Base-by-base conservation (phyloP, 1,140 invertebrate genomes). In the Drosophila burlai region DNA sequence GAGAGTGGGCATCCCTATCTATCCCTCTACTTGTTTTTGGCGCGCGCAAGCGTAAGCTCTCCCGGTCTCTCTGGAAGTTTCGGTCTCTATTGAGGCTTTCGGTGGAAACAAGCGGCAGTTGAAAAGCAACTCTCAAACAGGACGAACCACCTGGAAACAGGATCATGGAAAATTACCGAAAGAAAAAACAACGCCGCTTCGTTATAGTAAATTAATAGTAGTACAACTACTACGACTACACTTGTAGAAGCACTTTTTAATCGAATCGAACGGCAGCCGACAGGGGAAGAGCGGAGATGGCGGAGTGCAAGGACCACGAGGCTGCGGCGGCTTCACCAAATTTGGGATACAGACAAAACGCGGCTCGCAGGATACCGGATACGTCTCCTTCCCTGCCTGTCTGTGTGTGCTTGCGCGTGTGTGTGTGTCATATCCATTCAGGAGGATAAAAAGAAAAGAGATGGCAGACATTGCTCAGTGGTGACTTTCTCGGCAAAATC, bases 11-110 rank as follows among this genome's bases (percentile, higher is more conserved):
- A 58, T 61, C 24, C 69, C 65, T 31, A 40, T 58, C 38, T 54
- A 68, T 79, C 54, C 65, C 80, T 64, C 75, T 29, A 40, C 72
- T 65, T n/a, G 63, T 4, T 66, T 86, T 82, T 86, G 76, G 83
- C 83, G 83, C 80, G 80, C 83, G 83, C 83, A 86, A 82, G 83
- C 74, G 74, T 79, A 83, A 83, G 81, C 76, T 83, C 74, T 76
- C 50, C 64, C 42, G n/a, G 38, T 43, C 66, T 50, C 77, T 76
- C 64, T 87, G 49, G 61, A 87, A 80, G 36, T 83, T 87, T 83
- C 54, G 63, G 83, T 64, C 75, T 57, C 31, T 21, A 21, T 6
- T 18, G 13, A 71, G 67, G 63, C 67, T 71, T 72, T 68, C 67
- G 40, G 54, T 47, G 71, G 49, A 49, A 50, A n/a, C n/a, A 49